Evolutionary conservation across 2,888 invertebrate species (phyloP), one percentile per base, ranked within the genome.

Genomic region (Melieria crassipennis): DNA sequence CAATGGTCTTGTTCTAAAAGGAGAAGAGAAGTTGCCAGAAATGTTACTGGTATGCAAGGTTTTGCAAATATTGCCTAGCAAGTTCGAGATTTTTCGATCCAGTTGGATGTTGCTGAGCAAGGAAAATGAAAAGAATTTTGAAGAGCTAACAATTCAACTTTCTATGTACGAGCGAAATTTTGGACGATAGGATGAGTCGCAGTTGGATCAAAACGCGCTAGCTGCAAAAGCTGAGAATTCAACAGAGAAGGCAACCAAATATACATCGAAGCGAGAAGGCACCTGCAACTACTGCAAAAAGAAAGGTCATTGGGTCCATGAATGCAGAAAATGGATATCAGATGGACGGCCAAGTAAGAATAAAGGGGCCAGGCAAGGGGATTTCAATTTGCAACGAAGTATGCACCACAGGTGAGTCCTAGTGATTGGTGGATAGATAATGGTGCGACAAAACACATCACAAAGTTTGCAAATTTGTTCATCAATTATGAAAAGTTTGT

Each of bases 71-170:
- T n/a, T n/a, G n/a, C n/a, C n/a, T n/a, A n/a, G n/a, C n/a, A n/a
- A n/a, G 16, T 79, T 75, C 61, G 72, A 77, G 48, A 73, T 62
- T 3, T 79, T 79, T 63, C 47, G 69, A 50, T 79, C 79, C 10
- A 78, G 79, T 72, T 80, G 81, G 81, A 79, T 79, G 80, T 57
- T 79, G 65, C 61, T 79, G 52, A 77, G 77, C 6, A 80, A 79
- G 58, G 71, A 79, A 48, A 71, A 76, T 16, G 66, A 75, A 7
- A 78, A 70, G 13, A 45, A 60, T 7, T 72, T 72, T 57, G 68
- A 68, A 56, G 71, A 71, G 16, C 46, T 73, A 9, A 58, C 70
- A 45, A 65, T 30, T 7, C 70, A 74, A 50, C 46, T 74, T n/a
- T 71, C 56, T n/a, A 58, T 73, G 63, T 70, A 42, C 48, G 57